Conservation (phyloP, 2,797 vertebrate genomes). For the Dryobates pubescens region DNA sequence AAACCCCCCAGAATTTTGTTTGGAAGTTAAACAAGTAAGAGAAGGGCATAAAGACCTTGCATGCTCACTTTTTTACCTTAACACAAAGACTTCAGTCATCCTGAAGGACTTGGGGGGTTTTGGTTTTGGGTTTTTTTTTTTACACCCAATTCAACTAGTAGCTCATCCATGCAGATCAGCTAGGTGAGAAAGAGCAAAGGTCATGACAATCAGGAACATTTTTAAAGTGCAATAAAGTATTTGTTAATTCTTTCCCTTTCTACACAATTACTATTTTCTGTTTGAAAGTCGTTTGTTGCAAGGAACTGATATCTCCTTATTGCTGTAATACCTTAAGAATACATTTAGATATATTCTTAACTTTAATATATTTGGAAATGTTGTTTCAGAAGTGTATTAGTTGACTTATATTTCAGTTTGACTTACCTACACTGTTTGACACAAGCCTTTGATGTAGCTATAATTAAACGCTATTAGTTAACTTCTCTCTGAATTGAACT, state of each 20-base stretch:
- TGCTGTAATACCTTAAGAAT: neutral
- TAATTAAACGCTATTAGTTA: neutral
- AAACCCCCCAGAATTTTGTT: neutral
- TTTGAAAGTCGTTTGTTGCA: neutral
- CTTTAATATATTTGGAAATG: neutral
- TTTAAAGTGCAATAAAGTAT: neutral
- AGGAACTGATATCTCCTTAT: neutral
- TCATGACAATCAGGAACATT: conserved; percentile 6
- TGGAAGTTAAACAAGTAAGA: neutral
- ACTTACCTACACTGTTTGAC: neutral
- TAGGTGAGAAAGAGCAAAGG: conserved; percentile 33
- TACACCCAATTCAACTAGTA: neutral
- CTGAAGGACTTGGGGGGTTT: neutral
- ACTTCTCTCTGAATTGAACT: neutral
- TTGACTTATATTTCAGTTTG: neutral
- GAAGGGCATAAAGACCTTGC: neutral
- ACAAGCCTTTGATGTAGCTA: neutral
- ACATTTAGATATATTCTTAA: neutral
- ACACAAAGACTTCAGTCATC: neutral
- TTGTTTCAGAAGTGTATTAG: neutral
- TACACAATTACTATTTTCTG: neutral
- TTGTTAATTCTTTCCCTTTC: neutral
- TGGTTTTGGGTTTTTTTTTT: neutral
- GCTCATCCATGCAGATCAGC: neutral
- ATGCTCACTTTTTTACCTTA: neutral